Conservation (phyloP, 2,888 invertebrate genomes). For the Allacma fusca region DNA sequence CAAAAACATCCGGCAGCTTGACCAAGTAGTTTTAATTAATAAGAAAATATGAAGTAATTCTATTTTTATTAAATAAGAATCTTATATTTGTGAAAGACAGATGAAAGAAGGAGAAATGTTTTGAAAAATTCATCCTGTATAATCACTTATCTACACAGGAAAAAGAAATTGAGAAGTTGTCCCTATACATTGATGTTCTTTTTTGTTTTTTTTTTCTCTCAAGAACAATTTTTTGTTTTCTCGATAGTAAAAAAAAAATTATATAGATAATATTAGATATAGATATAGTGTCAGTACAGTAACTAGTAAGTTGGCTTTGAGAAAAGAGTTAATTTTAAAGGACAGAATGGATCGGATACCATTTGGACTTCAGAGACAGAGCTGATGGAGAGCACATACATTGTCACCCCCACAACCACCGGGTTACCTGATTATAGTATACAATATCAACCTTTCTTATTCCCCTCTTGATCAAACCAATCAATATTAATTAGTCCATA, state of each 20-base stretch:
- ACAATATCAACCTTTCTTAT: constrained; percentile 43
- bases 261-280: background rate
- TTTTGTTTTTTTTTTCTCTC: background rate
- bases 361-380: constrained; percentile 71
- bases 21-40: background rate
- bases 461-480: too few species aligned
- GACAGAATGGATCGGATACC: constrained; percentile 63
- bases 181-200: background rate
- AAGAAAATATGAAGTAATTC: background rate
- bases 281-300: too few species aligned
- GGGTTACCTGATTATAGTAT: constrained; percentile 65
- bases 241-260: too few species aligned
- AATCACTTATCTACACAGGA: background rate
- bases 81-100: constrained; percentile 55
- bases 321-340: constrained; percentile 48
- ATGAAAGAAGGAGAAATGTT: constrained; percentile 60
- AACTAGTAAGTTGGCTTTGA: background rate
- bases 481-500: too few species aligned
- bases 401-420: constrained; percentile 69
- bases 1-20: background rate
- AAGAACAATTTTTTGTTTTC: too few species aligned
- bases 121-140: background rate
- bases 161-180: constrained; percentile 5
- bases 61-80: background rate
- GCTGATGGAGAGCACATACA: constrained; percentile 70